Conservation (phyloP, 2,113 vertebrate species). For the Bos taurus region ARS-UCD2.0 NC_037328.1:66390501-66391000, state of each 20-base stretch:
- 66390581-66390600: not conserved
- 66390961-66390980: not conserved
- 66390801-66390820: not conserved
- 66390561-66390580: not conserved
- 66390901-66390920: not conserved
- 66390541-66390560: not conserved
- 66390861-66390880: not conserved
- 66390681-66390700: not conserved
- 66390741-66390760: not conserved
- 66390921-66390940: not conserved
- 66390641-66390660: not conserved
- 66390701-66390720: slow-evolving; percentile 11
- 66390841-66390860: not conserved
- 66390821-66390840: not conserved
- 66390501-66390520: not conserved
- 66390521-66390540: not conserved
- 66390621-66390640: not conserved
- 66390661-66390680: slow-evolving; percentile 77
- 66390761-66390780: not conserved
- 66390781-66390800: not conserved
- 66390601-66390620: not conserved
- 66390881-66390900: not conserved
- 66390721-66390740: slow-evolving; percentile 22
- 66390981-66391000: slow-evolving; percentile 9
- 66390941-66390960: not conserved